Evolutionary conservation across 2,797 vertebrate genomes (phyloP).

Genomic region (Sebastes baramenuke): DNA sequence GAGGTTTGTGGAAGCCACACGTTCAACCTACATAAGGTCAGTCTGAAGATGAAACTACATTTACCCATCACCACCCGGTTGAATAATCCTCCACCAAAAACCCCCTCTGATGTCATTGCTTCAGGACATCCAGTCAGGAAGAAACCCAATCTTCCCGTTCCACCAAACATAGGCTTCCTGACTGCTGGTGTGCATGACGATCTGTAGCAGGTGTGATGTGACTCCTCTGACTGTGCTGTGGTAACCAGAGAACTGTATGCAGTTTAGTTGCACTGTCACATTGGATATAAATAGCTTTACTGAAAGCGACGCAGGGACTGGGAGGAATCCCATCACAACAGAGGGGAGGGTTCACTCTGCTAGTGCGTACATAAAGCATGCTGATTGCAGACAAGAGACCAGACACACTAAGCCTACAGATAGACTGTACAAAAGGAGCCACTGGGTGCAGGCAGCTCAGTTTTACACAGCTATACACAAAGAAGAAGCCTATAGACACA

Average conservation of each 20-base stretch:
- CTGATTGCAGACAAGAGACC: constrained; percentile 19
- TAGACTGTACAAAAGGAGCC: constrained; percentile 13
- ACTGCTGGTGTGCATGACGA: constrained; percentile 47
- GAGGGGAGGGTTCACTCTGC: constrained; percentile 47
- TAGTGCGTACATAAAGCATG: constrained; percentile 54
- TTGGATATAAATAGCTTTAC: constrained; percentile 72
- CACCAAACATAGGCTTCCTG: constrained; percentile 59
- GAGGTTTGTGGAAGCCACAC: constrained; percentile 10
- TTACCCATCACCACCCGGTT: neutral
- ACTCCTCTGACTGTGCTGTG: constrained; percentile 14
- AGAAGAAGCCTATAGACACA: neutral
- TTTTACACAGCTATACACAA: constrained; percentile 8
- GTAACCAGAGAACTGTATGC: constrained; percentile 63
- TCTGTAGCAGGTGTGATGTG: constrained; percentile 62
- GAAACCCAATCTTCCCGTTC: constrained; percentile 8
- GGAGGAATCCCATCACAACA: constrained; percentile 50
- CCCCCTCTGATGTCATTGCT: constrained; percentile 24
- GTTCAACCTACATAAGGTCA: neutral
- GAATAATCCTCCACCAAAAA: constrained; percentile 1
- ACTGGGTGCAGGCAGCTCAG: neutral
- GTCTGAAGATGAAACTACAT: constrained; percentile 7
- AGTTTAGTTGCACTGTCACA: constrained; percentile 51
- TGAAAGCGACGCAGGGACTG: constrained; percentile 52
- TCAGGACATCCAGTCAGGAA: constrained; percentile 15
- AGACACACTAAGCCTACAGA: constrained; percentile 34